Base-by-base conservation (phyloP, 2,797 vertebrate genomes). In the Argyrosomus regius region DNA sequence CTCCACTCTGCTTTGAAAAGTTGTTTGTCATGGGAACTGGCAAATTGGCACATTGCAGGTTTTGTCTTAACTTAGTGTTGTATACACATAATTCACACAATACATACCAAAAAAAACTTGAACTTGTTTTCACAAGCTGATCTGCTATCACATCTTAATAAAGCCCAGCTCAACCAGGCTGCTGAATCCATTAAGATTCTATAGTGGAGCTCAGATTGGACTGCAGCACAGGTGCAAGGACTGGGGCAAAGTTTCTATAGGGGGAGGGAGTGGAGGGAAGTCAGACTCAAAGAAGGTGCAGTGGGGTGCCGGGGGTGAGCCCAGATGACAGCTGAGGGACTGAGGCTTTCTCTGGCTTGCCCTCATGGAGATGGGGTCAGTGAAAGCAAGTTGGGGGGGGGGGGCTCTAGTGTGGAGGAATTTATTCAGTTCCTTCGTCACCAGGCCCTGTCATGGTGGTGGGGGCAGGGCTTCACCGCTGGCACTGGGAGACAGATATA, bases 301-400 rank as follows among this genome's bases (percentile, higher is more conserved):
- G 76, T 26, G 78, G 86, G 86, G 87, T 88, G 89, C 85, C 71
- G 6, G 65, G 78, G 83, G 87, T 89, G 93, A 94, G 91, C 80
- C 81, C 81, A 81, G 87, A 90, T 93, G 94, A 95, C 95, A 96
- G 94, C 94, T 96, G 95, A 89, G 85, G 78, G 75, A 81, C 87
- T 65, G 74, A 83, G 87, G 92, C 84, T 93, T 93, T 95, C 93
- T 93, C 86, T 91, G 84, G 83, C 73, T 77, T 86, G 81, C 82
- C 82, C 80, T 77, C 39, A 5, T 53, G 59, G 65, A 88, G 87
- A 91, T 80, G 74, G 92, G 93, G 91, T 95, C 92, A 93, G 75
- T 75, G 83, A 93, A 89, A 94, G 90, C 84, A 54, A 86, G 80
- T 45, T 58, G 81, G 50, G 74, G 31, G 22, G 24, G 61, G 64